phyloP scores from a whole-genome alignment of 2,888 invertebrate species.

The Diarsia brunnea region DNA sequence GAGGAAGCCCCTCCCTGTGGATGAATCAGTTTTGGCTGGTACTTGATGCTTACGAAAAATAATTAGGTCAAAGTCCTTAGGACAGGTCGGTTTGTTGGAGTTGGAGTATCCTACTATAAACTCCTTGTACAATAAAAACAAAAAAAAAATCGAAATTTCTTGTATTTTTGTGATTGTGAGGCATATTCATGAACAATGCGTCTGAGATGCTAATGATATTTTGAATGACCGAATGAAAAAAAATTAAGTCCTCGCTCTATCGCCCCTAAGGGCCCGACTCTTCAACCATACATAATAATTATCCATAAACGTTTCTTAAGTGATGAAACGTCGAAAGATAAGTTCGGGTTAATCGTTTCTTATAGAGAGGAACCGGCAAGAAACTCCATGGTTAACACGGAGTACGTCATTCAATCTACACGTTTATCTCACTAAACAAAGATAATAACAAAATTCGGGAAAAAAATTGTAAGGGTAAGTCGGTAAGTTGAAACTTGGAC shows the following conservation, averaged over 20 bases:
- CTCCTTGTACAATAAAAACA: not conserved
- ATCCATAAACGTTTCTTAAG: too few species aligned
- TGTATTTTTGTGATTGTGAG: not conserved
- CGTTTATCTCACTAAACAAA: too few species aligned
- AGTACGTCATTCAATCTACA: not conserved
- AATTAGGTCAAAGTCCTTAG: too few species aligned
- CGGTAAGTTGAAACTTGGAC: too few species aligned
- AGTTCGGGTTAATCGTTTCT: not conserved
- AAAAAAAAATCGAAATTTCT: too few species aligned
- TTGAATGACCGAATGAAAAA: not conserved
- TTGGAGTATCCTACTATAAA: not conserved
- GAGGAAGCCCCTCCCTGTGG: not conserved
- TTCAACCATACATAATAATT: not conserved
- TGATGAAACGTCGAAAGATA: not conserved
- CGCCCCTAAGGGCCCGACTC: not conserved
- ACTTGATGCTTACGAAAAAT: not conserved
- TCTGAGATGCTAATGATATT: not conserved
- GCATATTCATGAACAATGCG: not conserved
- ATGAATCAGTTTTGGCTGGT: constrained; percentile 12
- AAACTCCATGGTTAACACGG: not conserved
- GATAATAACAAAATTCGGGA: too few species aligned
- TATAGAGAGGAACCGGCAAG: not conserved
- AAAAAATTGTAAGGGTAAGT: too few species aligned
- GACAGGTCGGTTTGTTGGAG: not conserved
- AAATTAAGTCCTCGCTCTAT: not conserved